Base-by-base conservation (phyloP, 2,113 vertebrate genomes). In the Mormyrus iriodes region DNA sequence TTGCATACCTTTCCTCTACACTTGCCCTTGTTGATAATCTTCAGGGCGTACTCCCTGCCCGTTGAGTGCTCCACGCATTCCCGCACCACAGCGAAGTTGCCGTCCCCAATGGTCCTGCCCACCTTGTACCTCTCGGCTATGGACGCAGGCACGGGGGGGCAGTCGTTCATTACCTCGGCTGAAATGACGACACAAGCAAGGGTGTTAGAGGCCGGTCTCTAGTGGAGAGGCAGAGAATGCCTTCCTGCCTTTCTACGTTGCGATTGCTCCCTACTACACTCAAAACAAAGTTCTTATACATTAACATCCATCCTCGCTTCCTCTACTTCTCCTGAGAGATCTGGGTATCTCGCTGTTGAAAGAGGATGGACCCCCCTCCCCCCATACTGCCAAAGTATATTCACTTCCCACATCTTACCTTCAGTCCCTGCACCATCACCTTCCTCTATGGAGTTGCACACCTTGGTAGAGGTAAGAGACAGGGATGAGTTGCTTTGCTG, bases 21-120 rank as follows among this genome's bases (percentile, higher is more conserved):
- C 95, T 98, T 99, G 91, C 97, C 96, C 95, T 99, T 99, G 95
- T 97, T 98, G 91, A 99, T 99, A 93, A 99, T 98, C 96, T 99
- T 99, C 94, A 99, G 96, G 12, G 98, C 98, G 46, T 97, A 99
- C 93, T 99, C 98, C 93, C 98, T 96, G 88, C 96, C 98, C 49
- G 97, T 99, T 76, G 97, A 97, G 96, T 96, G 97, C 96, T 99
- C 98, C 93, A 99, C 96, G 94, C 98, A 99, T 92, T 99, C 98
- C 89, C 98, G 96, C 85, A 99, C 98, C 92, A 99, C 97, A n/a
- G 98, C 98, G 91, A 99, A 99, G 95, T 99, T 99, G 87, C 98
- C 98, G 0, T 99, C 97, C 61, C 98, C 98, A 94, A 99, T 97
- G 93, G 96, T 98, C 88, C 97, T 96, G 88, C 98, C 98, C 90